These are phyloP conservation scores for Tinea semifulvella DNA, from an alignment of 2,888 invertebrate species.

Conservation along the genomic window DNA sequence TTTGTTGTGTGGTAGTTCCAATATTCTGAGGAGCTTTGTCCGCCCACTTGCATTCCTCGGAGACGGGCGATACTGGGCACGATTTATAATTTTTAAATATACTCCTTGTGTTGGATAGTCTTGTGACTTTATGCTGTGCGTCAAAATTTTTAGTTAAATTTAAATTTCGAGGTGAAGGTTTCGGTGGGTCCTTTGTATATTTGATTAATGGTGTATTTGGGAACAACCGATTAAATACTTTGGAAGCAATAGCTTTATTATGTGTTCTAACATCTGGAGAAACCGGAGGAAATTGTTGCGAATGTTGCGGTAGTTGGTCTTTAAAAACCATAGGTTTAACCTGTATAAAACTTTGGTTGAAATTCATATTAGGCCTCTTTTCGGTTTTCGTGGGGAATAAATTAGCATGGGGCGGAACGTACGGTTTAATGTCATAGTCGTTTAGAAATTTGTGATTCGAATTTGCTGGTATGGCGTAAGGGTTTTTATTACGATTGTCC, in stretches of 20 bases:
- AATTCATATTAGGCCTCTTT: constrained; percentile 30
- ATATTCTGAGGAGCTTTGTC: constrained; percentile 46
- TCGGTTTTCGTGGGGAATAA: constrained; percentile 27
- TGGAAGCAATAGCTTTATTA: constrained; percentile 36
- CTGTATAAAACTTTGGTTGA: constrained; percentile 29
- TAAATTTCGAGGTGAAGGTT: constrained; percentile 42
- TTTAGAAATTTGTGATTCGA: constrained; percentile 48
- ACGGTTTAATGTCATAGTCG: constrained; percentile 38
- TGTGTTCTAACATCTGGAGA: constrained; percentile 41
- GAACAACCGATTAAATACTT: constrained; percentile 55
- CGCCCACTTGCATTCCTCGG: constrained; percentile 77
- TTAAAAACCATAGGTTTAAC: constrained; percentile 42
- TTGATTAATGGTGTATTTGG: constrained; percentile 28
- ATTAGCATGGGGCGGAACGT: constrained; percentile 56
- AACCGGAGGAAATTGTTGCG: constrained; percentile 36
- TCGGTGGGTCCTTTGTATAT: constrained; percentile 29
- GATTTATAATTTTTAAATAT: constrained; percentile 77
- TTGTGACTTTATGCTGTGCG: constrained; percentile 37
- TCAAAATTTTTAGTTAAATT: constrained; percentile 33
- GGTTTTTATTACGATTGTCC: constrained; percentile 55
- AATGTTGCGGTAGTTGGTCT: constrained; percentile 35
- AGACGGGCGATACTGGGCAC: constrained; percentile 83
- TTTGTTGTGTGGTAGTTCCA: constrained; percentile 28
- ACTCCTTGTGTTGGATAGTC: constrained; percentile 49
- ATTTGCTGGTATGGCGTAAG: constrained; percentile 62